These are phyloP conservation scores for Pagrus major DNA, from an alignment of 2,113 vertebrate species.

Conservation along the genomic window DNA sequence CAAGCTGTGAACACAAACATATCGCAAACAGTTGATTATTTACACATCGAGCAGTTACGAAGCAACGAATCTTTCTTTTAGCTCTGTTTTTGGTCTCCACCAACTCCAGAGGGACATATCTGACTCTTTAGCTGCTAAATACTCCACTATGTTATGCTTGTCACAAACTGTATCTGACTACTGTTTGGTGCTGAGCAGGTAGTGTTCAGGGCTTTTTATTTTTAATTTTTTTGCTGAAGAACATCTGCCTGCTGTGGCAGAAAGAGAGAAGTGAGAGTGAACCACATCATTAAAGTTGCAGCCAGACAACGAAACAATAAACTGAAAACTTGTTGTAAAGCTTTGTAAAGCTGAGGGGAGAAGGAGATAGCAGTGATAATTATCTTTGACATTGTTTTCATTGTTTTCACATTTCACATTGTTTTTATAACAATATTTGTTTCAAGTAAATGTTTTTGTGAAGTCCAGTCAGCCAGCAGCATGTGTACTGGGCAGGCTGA, in stretches of 20 bases:
- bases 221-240: neutral
- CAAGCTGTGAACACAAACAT: neutral
- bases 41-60: neutral
- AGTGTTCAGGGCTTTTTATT: neutral
- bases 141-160: too few relatives aligned
- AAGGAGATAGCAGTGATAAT: neutral
- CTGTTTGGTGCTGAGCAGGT: neutral
- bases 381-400: neutral
- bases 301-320: neutral
- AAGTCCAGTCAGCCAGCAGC: constrained; percentile 1
- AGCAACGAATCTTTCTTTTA: neutral
- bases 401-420: neutral
- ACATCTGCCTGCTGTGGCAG: neutral
- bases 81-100: too few relatives aligned
- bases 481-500: neutral
- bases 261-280: neutral
- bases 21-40: neutral
- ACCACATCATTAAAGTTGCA: neutral
- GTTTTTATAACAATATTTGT: neutral
- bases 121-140: neutral
- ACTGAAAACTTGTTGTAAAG: neutral
- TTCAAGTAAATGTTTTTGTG: constrained; percentile 3
- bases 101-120: too few relatives aligned
- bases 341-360: neutral
- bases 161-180: neutral